These are phyloP conservation scores for Platalea minor DNA, from an alignment of 2,797 vertebrate genomes.

Conservation along the genomic window DNA sequence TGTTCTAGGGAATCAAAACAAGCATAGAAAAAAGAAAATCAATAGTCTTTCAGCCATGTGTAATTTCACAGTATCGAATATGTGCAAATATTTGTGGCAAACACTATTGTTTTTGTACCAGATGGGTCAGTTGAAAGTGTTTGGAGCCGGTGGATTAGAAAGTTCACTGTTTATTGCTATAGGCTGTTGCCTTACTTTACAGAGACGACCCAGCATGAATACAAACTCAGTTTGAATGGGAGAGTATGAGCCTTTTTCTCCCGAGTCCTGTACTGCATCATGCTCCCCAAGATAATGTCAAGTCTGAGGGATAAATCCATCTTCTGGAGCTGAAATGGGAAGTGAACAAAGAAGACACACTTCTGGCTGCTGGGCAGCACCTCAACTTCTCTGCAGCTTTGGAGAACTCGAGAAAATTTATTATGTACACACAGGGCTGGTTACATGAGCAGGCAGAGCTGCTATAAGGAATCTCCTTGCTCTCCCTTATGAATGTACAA, in stretches of 20 bases:
- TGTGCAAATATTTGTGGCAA: conserved; percentile 33
- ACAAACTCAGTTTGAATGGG: neutral
- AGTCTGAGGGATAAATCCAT: neutral
- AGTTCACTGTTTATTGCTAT: neutral
- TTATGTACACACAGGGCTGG: neutral
- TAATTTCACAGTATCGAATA: conserved; percentile 22
- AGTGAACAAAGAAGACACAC: neutral
- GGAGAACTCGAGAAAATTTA: neutral
- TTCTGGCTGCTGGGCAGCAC: neutral
- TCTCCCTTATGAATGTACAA: neutral
- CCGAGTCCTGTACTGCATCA: neutral
- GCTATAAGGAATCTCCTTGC: neutral
- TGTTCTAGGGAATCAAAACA: conserved; percentile 38
- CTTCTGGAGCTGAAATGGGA: neutral
- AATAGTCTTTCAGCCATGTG: neutral
- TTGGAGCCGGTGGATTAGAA: neutral
- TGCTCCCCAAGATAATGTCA: neutral
- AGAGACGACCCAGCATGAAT: neutral
- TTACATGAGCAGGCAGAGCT: neutral
- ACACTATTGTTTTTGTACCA: neutral
- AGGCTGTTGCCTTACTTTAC: neutral
- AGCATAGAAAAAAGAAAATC: conserved; percentile 15
- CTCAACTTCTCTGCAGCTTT: neutral
- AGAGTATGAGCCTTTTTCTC: neutral
- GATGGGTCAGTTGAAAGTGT: neutral